Evolutionary conservation across 2,888 invertebrate genomes (phyloP), one percentile per base, ranked within the genome.

Genomic region (Dryomyza anilis): DNA sequence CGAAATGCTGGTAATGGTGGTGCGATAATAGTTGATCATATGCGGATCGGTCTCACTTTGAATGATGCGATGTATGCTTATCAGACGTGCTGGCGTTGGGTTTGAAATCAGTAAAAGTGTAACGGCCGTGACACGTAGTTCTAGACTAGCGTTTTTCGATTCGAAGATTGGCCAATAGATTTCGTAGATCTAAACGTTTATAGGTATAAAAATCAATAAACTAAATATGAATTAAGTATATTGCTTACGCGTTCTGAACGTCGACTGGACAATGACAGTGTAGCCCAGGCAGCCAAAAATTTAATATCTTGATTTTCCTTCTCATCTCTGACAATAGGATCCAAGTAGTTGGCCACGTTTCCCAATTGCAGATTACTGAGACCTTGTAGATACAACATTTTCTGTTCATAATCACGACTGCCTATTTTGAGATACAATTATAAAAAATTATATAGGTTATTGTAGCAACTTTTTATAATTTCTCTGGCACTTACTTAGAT

Each of bases 311-410:
- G 76, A 65, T 82, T 78, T 50, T 80, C 81, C 23, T 75, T 76
- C 63, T 90, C 87, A 70, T 90, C 89, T 1, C 86, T 79, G 16
- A 88, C 86, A 16, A 86, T 83, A 10, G 86, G 86, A 64, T 84
- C 83, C 67, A 87, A 75, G 72, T 85, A 86, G 56, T 84, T 84
- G 30, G 84, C 81, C 2, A 87, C 87, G 73, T 86, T 85, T 5
- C 86, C 86, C 27, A 88, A 73, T 70, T 88, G 87, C 63, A 89
- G 83, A 71, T 91, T 92, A 67, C 89, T 87, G 0, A 91, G 80
- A 0, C 90, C 91, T 78, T 91, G 89, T 0, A 91, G 83, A 85
- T 90, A 91, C 3, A 91, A 80, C 87, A 91, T 87, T 67, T 90
- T 87, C 69, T 89, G 88, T 64, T 88, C 85, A 69, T 91, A 91